Base-by-base conservation (phyloP, 2,797 vertebrate species). In the Tauraco hartlaubi region DNA sequence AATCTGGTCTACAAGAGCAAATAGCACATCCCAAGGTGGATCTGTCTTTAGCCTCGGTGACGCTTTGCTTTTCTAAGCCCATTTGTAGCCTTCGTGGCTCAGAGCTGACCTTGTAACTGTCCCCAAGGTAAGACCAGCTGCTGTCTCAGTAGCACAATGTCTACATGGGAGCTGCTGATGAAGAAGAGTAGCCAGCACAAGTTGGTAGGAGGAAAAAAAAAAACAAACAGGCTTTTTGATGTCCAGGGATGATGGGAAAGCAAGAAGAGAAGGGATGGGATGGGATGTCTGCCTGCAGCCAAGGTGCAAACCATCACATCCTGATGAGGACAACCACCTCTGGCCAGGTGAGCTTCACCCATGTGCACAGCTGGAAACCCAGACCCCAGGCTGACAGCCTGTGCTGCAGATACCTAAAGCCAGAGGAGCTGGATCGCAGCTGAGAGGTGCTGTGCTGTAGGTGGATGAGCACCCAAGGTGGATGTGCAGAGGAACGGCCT, bases 1-100 rank as follows among this genome's bases (percentile, higher is more conserved):
- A 8, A 43, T 14, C 56, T 56, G 56, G 11, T 56, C 84, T 64
- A 22, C 33, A 4, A 3, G 15, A 66, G 56, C 20, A 39, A 63
- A 46, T 4, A 31, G 15, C 0, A 2, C 12, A 23, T 49, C 69
- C 64, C 15, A 6, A 9, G 52, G 41, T 29, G 41, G 41, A 3
- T 2, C 51, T 16, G 25, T 9, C 22, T 8, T 52, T 44, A 0
- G 26, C 7, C 14, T 59, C 63, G 3, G 29, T 9, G 28, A 1
- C 29, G 20, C 12, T 72, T 80, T n/a, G 33, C n/a, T 85, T 54
- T 55, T 55, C 33, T 43, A 81, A 71, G 33, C 14, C 4, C 20
- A 6, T 44, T 23, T 59, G 23, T 37, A 52, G 55, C n/a, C 39
- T 54, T 29, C 11, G 9, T 25, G 28, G 58, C 58, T 76, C 52